Conservation (phyloP, 2,797 vertebrate species). For the Sebastes vulpes region DNA sequence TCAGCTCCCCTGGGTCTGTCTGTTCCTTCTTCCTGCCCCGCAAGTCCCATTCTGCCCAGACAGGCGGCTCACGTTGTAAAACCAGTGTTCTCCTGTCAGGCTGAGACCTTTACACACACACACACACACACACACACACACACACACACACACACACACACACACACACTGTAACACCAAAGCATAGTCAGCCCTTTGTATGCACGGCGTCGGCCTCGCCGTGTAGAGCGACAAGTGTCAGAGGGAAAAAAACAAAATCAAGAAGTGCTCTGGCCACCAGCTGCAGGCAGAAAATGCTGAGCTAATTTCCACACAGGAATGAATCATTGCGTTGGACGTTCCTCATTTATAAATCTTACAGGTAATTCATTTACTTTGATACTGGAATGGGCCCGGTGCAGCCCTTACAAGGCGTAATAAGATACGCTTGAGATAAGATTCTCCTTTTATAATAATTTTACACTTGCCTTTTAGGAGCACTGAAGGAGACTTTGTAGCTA, state of each 20-base stretch:
- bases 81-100: conserved; percentile 77
- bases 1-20: conserved; percentile 72
- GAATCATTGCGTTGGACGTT: conserved; percentile 31
- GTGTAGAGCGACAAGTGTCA: conserved; percentile 67
- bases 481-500: conserved; percentile 27
- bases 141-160: conserved; percentile 32
- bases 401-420: conserved; percentile 42
- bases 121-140: conserved; percentile 24
- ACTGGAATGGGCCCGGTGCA: conserved; percentile 16
- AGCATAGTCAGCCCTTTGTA: conserved; percentile 61
- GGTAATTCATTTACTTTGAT: conserved; percentile 46
- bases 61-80: conserved; percentile 64
- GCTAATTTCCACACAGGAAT: conserved; percentile 41
- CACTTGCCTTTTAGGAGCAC: conserved; percentile 24
- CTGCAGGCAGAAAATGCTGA: conserved; percentile 48
- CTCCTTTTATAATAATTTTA: conserved; percentile 29
- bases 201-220: conserved; percentile 29
- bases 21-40: conserved; percentile 54
- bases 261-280: conserved; percentile 39
- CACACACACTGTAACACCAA: conserved; percentile 34
- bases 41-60: conserved; percentile 56
- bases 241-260: neutral
- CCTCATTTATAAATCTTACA: conserved; percentile 45
- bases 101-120: conserved; percentile 68
- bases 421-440: conserved; percentile 29